Conservation (phyloP, 2,797 vertebrate genomes). For the Cercopithecus diana region DNA sequence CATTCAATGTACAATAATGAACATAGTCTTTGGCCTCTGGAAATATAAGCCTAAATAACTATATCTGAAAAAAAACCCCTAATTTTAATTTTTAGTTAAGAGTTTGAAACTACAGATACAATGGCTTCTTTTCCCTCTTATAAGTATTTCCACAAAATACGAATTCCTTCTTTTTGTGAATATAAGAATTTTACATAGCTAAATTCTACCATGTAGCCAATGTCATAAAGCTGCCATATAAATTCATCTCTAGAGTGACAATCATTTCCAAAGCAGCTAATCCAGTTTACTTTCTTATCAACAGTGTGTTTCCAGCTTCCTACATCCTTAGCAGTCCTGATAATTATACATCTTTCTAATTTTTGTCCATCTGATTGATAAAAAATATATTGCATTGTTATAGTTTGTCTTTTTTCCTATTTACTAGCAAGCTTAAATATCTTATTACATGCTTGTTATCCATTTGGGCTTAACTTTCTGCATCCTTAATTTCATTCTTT, state of each 20-base stretch:
- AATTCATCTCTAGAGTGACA: not conserved
- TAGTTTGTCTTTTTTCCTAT: not conserved
- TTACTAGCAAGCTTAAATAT: not conserved
- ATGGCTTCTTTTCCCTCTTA: not conserved
- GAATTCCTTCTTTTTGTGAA: not conserved
- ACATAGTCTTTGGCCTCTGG: not conserved
- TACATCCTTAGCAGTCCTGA: not conserved
- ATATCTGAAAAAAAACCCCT: not conserved
- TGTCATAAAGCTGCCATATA: not conserved
- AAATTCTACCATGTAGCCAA: not conserved
- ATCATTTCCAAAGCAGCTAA: not conserved
- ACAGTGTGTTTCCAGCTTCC: not conserved
- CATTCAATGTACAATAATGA: not conserved
- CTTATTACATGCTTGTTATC: not conserved
- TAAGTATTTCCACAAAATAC: not conserved
- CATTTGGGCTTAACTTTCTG: not conserved
- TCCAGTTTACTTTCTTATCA: not conserved
- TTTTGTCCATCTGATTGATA: not conserved
- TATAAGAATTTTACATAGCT: not conserved
- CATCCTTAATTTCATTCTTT: not conserved
- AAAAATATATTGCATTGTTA: not conserved
- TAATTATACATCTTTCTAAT: not conserved
- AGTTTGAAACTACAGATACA: not conserved
- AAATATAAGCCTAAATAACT: not conserved
- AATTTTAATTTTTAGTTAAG: not conserved